Percentiles rank a stretch among this genome's conserved stretches.
phyloP scores from a whole-genome alignment of 2,888 invertebrate species.

The Hylaea fasciaria region DNA sequence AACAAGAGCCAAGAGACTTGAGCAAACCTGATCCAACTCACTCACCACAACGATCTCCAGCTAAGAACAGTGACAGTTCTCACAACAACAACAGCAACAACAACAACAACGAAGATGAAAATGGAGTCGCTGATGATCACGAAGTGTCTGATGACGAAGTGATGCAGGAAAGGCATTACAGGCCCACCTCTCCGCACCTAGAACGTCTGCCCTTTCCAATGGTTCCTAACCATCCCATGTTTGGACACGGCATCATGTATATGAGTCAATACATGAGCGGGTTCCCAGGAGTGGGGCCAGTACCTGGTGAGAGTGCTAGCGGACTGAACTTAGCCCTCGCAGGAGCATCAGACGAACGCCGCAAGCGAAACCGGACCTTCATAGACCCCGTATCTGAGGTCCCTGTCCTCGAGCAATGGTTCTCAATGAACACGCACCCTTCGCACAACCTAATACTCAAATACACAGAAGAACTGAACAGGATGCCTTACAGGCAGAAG shows the following conservation, averaged over 20 bases:
- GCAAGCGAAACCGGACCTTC: slow-evolving; percentile 98
- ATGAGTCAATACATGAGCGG: slow-evolving; percentile 93
- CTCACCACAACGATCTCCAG: slow-evolving; percentile 82
- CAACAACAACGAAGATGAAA: slow-evolving; percentile 76
- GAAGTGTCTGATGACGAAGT: slow-evolving; percentile 82
- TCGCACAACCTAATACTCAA: slow-evolving; percentile 98
- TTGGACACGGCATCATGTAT: slow-evolving; percentile 95
- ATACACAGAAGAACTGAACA: slow-evolving; percentile 98
- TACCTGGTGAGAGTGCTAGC: slow-evolving; percentile 84
- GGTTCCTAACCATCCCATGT: slow-evolving; percentile 93
- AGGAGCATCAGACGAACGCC: slow-evolving; percentile 91
- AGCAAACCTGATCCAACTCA: slow-evolving; percentile 68
- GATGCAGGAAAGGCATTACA: slow-evolving; percentile 74
- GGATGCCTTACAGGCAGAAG: slow-evolving; percentile 98
- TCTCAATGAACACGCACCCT: slow-evolving; percentile 98
- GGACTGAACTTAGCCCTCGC: slow-evolving; percentile 87
- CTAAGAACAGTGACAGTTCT: slow-evolving; percentile 84
- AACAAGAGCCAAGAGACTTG: slow-evolving; percentile 82
- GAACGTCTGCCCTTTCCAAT: slow-evolving; percentile 89
- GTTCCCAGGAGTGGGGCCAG: slow-evolving; percentile 82
- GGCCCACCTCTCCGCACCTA: slow-evolving; percentile 72
- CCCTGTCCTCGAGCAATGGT: slow-evolving; percentile 97
- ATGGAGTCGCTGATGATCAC: slow-evolving; percentile 78
- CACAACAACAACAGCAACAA: slow-evolving; percentile 76
- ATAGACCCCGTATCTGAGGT: slow-evolving; percentile 99